Evolutionary conservation across 2,797 vertebrate genomes (phyloP).

Genomic region (Sternarchorhynchus goeldii): DNA sequence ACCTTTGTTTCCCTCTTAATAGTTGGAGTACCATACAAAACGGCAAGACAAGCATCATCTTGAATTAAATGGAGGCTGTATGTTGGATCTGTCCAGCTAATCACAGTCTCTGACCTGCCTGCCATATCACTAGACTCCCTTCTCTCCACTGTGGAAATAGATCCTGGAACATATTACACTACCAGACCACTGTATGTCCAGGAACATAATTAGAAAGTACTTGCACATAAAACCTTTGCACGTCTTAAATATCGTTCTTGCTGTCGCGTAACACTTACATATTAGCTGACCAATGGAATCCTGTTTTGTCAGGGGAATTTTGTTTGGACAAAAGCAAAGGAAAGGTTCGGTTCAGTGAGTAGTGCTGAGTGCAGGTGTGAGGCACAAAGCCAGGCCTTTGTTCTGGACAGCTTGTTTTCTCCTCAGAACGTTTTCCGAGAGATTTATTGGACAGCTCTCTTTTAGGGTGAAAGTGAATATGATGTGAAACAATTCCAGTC

Average conservation of each 20-base stretch:
- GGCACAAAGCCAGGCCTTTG: slow-evolving; percentile 3
- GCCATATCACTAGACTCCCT: not conserved
- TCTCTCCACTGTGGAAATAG: not conserved
- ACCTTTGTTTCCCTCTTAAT: slow-evolving; percentile 15
- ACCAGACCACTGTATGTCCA: slow-evolving; percentile 9
- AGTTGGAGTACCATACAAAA: slow-evolving; percentile 21
- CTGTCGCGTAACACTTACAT: not conserved
- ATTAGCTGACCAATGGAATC: slow-evolving; percentile 30
- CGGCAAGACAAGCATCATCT: not conserved
- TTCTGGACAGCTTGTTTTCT: slow-evolving; percentile 26
- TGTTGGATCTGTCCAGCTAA: slow-evolving; percentile 1
- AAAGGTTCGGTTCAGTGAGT: slow-evolving; percentile 19
- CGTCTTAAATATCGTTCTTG: slow-evolving; percentile 8
- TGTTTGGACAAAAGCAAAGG: slow-evolving; percentile 32
- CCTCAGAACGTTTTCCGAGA: slow-evolving; percentile 18
- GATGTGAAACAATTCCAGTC: slow-evolving; percentile 8
- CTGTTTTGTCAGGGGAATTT: slow-evolving; percentile 27
- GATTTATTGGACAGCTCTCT: slow-evolving; percentile 19
- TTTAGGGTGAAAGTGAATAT: not conserved
- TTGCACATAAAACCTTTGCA: not conserved
- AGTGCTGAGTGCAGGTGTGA: slow-evolving; percentile 10
- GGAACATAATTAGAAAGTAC: slow-evolving; percentile 41
- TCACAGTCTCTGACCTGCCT: not conserved
- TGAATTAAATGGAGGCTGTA: slow-evolving; percentile 2
- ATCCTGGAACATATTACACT: not conserved